phyloP scores from a whole-genome alignment of 2,797 vertebrate genomes.

The Pseudochromis fuscus region DNA sequence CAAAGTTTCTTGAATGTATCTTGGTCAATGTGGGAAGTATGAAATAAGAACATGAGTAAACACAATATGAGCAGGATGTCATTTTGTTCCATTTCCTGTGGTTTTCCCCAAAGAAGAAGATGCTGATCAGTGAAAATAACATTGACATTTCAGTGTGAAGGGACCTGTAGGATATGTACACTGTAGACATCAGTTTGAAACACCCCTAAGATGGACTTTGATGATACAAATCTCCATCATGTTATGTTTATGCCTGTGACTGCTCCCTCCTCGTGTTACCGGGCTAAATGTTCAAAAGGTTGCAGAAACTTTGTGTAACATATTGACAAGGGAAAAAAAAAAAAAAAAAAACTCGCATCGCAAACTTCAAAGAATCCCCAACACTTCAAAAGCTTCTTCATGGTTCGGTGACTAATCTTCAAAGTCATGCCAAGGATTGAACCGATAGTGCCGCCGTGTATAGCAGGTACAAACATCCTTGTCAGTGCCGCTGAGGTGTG shows the following conservation, averaged over 20 bases:
- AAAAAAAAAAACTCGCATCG: constrained; percentile 18
- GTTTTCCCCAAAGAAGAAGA: constrained; percentile 25
- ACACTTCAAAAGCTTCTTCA: constrained; percentile 77
- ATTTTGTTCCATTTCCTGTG: constrained; percentile 3
- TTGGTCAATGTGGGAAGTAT: background rate
- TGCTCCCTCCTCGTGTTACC: constrained; percentile 49
- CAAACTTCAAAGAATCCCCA: constrained; percentile 75
- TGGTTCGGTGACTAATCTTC: constrained; percentile 75
- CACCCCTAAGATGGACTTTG: constrained; percentile 58
- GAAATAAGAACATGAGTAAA: constrained; percentile 9
- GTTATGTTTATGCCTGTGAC: constrained; percentile 56
- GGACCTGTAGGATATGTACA: constrained; percentile 35
- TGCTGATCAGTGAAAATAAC: constrained; percentile 32
- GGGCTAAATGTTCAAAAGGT: constrained; percentile 70
- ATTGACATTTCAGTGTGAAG: constrained; percentile 21
- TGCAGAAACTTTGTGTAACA: constrained; percentile 59
- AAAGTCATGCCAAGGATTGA: constrained; percentile 75
- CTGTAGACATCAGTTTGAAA: constrained; percentile 45
- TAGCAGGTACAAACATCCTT: constrained; percentile 74
- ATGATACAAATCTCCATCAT: constrained; percentile 73
- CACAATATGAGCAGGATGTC: background rate
- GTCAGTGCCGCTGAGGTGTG: constrained; percentile 66
- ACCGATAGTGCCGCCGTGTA: constrained; percentile 68
- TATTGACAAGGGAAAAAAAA: constrained; percentile 36
- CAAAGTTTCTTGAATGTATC: background rate